phyloP scores from a whole-genome alignment of 2,888 invertebrate species.

The Drosophila paranaensis region DNA sequence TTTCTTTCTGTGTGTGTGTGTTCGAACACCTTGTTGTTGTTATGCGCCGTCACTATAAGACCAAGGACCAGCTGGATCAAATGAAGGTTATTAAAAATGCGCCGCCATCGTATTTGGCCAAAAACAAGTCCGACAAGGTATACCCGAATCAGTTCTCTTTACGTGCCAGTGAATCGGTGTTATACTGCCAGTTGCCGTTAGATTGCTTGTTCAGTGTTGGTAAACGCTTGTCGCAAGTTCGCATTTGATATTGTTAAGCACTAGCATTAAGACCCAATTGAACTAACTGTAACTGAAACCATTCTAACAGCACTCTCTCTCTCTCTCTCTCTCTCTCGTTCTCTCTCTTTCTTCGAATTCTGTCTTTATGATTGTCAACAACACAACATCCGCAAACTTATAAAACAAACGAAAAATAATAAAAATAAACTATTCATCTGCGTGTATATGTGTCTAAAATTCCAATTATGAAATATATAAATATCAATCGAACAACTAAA shows the following conservation, averaged over 20 bases:
- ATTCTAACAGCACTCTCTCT: conserved; percentile 70
- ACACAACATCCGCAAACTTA: conserved; percentile 24
- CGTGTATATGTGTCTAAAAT: conserved; percentile 61
- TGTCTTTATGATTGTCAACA: conserved; percentile 36
- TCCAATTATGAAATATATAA: conserved; percentile 24
- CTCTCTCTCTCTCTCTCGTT: conserved; percentile 59
- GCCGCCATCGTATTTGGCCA: conserved; percentile 93
- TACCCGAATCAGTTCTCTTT: not conserved
- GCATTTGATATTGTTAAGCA: conserved; percentile 27
- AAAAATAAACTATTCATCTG: conserved; percentile 32
- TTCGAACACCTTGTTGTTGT: conserved; percentile 19
- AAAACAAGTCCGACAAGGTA: conserved; percentile 95
- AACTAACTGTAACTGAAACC: conserved; percentile 58
- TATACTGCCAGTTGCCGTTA: conserved; percentile 14
- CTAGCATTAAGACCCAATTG: conserved; percentile 31
- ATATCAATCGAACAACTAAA: conserved; percentile 38
- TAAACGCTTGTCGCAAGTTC: conserved; percentile 58
- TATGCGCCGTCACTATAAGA: conserved; percentile 85
- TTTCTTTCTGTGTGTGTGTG: conserved; percentile 24
- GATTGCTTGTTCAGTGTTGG: conserved; percentile 64
- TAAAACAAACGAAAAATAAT: conserved; percentile 8
- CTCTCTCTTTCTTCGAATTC: conserved; percentile 55
- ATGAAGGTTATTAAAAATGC: conserved; percentile 93
- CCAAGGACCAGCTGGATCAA: conserved; percentile 86
- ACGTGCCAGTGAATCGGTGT: conserved; percentile 21